phyloP scores from a whole-genome alignment of 2,113 vertebrate species.

The Thamnaconus septentrionalis region DNA sequence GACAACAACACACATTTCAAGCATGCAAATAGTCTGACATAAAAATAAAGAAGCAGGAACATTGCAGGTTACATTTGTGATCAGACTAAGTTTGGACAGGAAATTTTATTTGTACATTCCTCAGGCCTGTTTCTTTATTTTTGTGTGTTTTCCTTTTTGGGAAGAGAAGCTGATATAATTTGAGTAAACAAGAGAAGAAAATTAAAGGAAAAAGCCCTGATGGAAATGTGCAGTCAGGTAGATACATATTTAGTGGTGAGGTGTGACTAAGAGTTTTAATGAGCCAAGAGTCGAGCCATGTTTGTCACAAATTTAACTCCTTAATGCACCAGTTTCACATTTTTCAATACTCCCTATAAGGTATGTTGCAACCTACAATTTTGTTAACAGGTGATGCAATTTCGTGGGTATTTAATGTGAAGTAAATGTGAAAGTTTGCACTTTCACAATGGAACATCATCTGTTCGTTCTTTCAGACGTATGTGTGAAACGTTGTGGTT shows the following conservation, averaged over 20 bases:
- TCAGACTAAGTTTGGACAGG: too few species aligned
- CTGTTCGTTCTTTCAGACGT: too few species aligned
- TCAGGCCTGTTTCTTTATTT: neutral
- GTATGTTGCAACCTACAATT: too few species aligned
- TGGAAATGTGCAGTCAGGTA: neutral
- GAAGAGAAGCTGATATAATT: constrained; percentile 16
- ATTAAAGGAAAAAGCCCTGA: constrained; percentile 2
- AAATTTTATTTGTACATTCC: constrained; percentile 4
- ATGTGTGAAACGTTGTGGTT: too few species aligned
- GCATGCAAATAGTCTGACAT: too few species aligned
- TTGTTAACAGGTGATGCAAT: neutral
- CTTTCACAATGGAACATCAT: neutral
- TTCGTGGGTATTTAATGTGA: neutral
- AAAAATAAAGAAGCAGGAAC: too few species aligned
- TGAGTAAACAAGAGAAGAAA: constrained; percentile 6
- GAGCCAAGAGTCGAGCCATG: neutral
- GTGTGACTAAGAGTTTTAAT: neutral
- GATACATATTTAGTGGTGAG: neutral
- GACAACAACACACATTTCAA: neutral
- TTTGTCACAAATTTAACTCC: neutral
- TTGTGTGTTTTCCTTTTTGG: neutral
- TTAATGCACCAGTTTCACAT: neutral
- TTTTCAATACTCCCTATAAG: too few species aligned
- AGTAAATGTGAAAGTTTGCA: neutral
- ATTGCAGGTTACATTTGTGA: too few species aligned